Conservation (phyloP, 2,797 vertebrate genomes). For the Neostethus bicornis region DNA sequence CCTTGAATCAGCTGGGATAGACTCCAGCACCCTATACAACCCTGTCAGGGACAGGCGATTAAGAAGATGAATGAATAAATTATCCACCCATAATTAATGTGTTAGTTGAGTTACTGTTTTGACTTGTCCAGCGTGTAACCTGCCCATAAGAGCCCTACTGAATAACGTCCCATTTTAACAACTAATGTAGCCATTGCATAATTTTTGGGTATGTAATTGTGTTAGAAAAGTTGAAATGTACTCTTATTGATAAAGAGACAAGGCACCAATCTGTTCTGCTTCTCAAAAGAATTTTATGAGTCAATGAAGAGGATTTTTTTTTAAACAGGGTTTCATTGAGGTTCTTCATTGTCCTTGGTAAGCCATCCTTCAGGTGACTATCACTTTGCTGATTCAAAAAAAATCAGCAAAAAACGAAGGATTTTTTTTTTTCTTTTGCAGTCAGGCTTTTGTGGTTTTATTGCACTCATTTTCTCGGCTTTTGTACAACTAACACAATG, state of each 20-base stretch:
- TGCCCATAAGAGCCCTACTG: too few relatives aligned
- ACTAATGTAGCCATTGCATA: too few relatives aligned
- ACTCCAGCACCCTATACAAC: too few relatives aligned
- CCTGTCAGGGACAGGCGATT: too few relatives aligned
- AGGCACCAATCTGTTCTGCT: background rate
- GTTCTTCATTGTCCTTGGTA: background rate
- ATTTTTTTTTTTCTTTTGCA: too few relatives aligned
- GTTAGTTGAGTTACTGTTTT: too few relatives aligned
- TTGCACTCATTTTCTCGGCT: background rate
- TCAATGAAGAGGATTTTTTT: background rate
- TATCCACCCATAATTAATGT: too few relatives aligned
- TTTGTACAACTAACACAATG: background rate
- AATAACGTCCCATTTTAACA: too few relatives aligned
- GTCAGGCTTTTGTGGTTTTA: background rate
- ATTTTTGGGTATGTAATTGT: too few relatives aligned
- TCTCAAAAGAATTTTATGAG: conserved; percentile 1
- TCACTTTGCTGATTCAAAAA: conserved; percentile 1
- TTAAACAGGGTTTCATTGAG: background rate
- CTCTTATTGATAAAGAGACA: background rate
- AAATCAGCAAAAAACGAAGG: background rate
- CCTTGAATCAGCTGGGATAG: too few relatives aligned
- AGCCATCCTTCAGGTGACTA: background rate
- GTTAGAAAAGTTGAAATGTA: conserved; percentile 7
- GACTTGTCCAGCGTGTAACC: too few relatives aligned
- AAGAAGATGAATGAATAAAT: too few relatives aligned